These are phyloP conservation scores for Batillaria attramentaria DNA, from an alignment of 1,140 invertebrate genomes.

Conservation along the genomic window DNA sequence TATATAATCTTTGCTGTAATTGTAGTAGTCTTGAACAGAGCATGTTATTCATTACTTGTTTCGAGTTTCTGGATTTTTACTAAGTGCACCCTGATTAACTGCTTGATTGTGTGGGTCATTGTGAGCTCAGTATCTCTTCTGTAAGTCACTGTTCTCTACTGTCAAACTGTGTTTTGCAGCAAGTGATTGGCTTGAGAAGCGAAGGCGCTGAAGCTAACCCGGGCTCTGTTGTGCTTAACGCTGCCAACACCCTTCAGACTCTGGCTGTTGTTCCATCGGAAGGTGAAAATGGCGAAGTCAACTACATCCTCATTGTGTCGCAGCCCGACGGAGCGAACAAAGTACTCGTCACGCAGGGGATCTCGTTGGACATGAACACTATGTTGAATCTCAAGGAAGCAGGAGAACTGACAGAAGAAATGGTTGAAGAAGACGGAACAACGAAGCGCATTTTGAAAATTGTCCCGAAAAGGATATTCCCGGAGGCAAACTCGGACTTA, in stretches of 20 bases:
- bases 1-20: too few species aligned
- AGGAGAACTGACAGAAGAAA: conserved; percentile 74
- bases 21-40: too few species aligned
- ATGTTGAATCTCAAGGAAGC: conserved; percentile 75
- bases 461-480: conserved; percentile 80
- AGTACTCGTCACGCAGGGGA: conserved; percentile 62
- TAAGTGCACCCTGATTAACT: too few species aligned
- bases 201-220: conserved; percentile 27
- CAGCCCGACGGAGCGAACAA: conserved; percentile 74
- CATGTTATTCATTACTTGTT: too few species aligned
- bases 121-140: conserved; percentile 34
- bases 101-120: too few species aligned
- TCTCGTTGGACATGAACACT: conserved; percentile 71
- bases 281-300: conserved; percentile 81
- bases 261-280: conserved; percentile 90
- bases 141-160: too few species aligned
- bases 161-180: too few species aligned
- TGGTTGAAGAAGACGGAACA: conserved; percentile 78
- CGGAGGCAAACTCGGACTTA: conserved; percentile 77
- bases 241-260: conserved; percentile 79
- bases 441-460: conserved; percentile 74
- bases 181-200: conserved; percentile 24
- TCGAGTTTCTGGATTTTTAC: too few species aligned
- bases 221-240: conserved; percentile 41
- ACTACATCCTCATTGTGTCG: conserved; percentile 91